Evolutionary conservation across 2,797 vertebrate species (phyloP).

Genomic region (Cygnus olor): DNA sequence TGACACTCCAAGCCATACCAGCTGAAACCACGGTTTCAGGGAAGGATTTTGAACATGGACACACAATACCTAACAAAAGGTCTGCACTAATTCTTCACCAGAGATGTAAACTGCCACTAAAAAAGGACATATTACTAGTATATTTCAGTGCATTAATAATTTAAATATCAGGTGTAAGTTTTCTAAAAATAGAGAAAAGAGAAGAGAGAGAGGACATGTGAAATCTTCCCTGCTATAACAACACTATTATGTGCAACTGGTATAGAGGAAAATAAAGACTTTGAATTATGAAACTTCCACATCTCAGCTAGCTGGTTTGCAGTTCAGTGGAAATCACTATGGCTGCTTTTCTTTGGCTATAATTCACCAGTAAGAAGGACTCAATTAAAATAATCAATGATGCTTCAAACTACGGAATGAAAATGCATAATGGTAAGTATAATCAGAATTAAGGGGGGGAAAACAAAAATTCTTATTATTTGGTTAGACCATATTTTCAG

Average conservation of each 20-base stretch:
- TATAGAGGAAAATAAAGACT: background rate
- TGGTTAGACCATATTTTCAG: background rate
- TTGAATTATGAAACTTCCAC: background rate
- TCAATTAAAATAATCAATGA: background rate
- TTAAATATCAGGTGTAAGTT: background rate
- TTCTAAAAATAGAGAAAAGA: rapidly evolving
- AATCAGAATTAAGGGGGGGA: background rate
- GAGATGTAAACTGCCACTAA: background rate
- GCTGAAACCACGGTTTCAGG: background rate
- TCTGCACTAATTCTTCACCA: background rate
- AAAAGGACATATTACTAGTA: background rate
- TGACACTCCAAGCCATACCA: background rate
- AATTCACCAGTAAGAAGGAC: background rate
- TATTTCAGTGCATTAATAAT: background rate
- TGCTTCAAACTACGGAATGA: background rate
- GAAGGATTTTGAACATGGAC: background rate
- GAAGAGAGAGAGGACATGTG: rapidly evolving
- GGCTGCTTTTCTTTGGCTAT: background rate
- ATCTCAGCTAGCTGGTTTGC: background rate
- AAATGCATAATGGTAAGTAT: background rate
- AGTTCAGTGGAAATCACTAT: background rate
- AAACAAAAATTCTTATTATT: background rate
- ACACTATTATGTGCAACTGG: background rate
- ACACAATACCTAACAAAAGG: background rate
- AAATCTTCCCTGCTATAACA: rapidly evolving